These are phyloP conservation scores for Chrysolina haemoptera DNA, from an alignment of 2,888 invertebrate genomes.

Conservation along the genomic window DNA sequence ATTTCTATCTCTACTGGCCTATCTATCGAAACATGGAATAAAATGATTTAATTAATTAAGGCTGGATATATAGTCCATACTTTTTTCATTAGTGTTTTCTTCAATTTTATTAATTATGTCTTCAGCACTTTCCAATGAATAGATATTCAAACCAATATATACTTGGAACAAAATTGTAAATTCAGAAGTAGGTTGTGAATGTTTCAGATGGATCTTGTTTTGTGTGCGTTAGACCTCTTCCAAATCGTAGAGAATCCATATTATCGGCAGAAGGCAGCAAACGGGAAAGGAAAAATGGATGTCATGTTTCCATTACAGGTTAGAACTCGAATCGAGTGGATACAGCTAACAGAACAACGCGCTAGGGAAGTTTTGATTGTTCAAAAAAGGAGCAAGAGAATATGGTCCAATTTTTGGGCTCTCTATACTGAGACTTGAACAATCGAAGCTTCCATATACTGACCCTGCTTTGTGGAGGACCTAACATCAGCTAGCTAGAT, in stretches of 20 bases:
- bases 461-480: not conserved
- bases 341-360: not conserved
- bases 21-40: too few relatives aligned
- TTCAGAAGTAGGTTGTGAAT: slow-evolving; percentile 35
- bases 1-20: too few relatives aligned
- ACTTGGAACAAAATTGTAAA: slow-evolving; percentile 12
- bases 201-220: slow-evolving; percentile 60
- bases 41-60: too few relatives aligned
- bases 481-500: not conserved
- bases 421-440: not conserved
- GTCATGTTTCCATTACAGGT: slow-evolving; percentile 75
- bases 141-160: not conserved
- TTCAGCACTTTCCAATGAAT: not conserved
- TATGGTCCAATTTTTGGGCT: not conserved
- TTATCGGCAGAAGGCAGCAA: slow-evolving; percentile 48
- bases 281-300: slow-evolving; percentile 70
- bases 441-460: not conserved
- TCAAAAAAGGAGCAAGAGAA: not conserved
- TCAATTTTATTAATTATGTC: not conserved
- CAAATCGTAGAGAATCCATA: slow-evolving; percentile 37
- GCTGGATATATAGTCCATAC: too few relatives aligned
- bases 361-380: slow-evolving; percentile 2
- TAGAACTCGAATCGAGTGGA: slow-evolving; percentile 56
- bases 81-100: not conserved
- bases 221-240: slow-evolving; percentile 47